These are phyloP conservation scores for Cebus imitator DNA, from an alignment of 2,113 vertebrate species.

Conservation along the genomic window DNA sequence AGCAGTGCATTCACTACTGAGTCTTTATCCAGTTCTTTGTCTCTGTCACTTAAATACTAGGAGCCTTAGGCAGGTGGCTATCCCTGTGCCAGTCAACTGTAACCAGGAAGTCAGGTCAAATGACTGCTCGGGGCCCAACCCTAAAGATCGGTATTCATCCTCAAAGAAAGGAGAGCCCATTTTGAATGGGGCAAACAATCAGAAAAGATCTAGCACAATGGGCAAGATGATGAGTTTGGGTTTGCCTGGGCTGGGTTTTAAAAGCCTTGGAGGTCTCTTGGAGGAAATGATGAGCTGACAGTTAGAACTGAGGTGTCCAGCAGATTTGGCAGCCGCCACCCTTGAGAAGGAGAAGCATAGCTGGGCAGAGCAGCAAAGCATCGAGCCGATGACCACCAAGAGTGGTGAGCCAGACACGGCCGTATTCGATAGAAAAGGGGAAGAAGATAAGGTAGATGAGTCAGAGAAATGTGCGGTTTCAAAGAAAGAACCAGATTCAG, in stretches of 20 bases:
- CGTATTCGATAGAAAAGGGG: not conserved
- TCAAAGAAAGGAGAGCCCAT: not conserved
- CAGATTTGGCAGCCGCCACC: not conserved
- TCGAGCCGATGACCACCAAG: not conserved
- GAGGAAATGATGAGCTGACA: not conserved
- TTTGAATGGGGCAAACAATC: not conserved
- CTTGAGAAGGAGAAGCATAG: not conserved
- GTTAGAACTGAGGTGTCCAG: not conserved
- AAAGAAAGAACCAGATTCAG: not conserved
- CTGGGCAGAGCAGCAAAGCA: not conserved
- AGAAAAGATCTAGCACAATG: not conserved
- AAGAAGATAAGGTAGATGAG: not conserved
- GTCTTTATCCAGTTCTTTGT: not conserved
- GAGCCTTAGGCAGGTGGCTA: not conserved
- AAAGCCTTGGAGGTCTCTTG: not conserved
- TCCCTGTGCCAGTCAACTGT: not conserved
- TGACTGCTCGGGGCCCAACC: not conserved
- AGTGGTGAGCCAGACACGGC: not conserved
- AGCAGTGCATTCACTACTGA: not conserved
- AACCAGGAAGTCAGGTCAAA: not conserved
- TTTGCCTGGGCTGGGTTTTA: not conserved
- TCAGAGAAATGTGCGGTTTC: not conserved
- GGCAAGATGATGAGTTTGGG: not conserved
- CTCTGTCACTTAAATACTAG: not conserved
- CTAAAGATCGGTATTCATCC: not conserved